Evolutionary conservation across 2,797 vertebrate genomes (phyloP), one percentile per base, ranked within the genome.

Genomic region (Orestias chungarensis): DNA sequence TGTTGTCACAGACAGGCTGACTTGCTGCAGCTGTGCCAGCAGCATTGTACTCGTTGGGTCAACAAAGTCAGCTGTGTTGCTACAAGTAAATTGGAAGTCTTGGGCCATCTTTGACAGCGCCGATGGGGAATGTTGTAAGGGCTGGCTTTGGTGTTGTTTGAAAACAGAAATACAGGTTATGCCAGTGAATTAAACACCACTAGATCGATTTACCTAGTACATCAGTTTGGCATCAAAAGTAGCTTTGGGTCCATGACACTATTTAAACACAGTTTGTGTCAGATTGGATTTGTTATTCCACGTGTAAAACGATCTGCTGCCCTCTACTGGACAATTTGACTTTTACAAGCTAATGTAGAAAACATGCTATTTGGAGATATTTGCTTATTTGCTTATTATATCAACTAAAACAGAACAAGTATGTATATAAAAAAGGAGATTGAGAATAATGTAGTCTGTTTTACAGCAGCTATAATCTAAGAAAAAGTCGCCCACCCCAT

Each of bases 241-340:
- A 73, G 35, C 27, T 54, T 6, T 61, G 47, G 66, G 42, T 4
- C 7, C 65, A 14, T 73, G 52, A 29, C 52, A 17, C 52, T 31
- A 61, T 38, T 66, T 38, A 0, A 43, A 66, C 57, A 23, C 47
- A 31, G 72, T 27, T 49, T 59, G 15, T 72, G 29, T 64, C 62
- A 27, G 52, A 29, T 64, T 15, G 14, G 10, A n/a, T 40, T 40
- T 40, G 6, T 17, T 23, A 0, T 72, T 76, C 0, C 0, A 9
- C 50, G 55, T 70, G n/a, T 42, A 65, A 66, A 62, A 61, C 78
- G 35, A 77, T 76, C 62, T 91, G 84, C 92, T 92, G 87, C 88
- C 12, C 78, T 84, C 92, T 87, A 35, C 75, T 92, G 93, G 90
- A 75, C 5, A 1, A 29, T 65, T 23, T 38, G 3, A 35, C 79